Evolutionary conservation across 2,888 invertebrate genomes (phyloP).

Genomic region (Saturnia japonica): DNA sequence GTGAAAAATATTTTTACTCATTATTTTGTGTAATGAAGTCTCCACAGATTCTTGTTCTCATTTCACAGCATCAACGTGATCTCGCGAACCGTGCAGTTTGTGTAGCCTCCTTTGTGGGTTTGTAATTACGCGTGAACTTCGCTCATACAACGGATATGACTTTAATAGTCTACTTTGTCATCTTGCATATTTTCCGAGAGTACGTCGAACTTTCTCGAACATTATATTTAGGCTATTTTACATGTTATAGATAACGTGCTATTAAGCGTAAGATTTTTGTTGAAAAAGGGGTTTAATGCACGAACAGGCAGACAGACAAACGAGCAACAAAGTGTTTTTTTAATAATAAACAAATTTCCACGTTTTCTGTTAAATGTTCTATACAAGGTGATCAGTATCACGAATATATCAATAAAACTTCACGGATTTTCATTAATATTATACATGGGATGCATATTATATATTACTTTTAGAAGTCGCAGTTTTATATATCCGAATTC

Average conservation of each 20-base stretch:
- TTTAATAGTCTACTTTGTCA: constrained; percentile 13
- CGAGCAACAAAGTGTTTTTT: too few relatives aligned
- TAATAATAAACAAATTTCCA: too few relatives aligned
- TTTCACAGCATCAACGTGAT: constrained; percentile 19
- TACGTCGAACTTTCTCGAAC: not conserved
- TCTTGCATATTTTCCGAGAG: not conserved
- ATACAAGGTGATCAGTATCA: too few relatives aligned
- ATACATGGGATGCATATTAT: too few relatives aligned
- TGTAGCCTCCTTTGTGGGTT: constrained; percentile 33
- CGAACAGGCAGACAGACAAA: too few relatives aligned
- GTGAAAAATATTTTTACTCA: not conserved
- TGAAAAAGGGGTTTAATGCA: too few relatives aligned
- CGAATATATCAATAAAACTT: too few relatives aligned
- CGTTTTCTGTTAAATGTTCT: too few relatives aligned
- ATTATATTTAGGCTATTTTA: not conserved
- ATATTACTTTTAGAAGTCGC: too few relatives aligned
- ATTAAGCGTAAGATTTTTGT: too few relatives aligned
- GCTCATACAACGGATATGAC: constrained; percentile 15
- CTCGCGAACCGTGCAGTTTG: constrained; percentile 20
- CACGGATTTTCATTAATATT: too few relatives aligned
- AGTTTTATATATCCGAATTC: too few relatives aligned
- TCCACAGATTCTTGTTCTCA: constrained; percentile 18
- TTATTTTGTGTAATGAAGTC: not conserved
- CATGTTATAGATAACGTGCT: not conserved
- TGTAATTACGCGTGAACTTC: constrained; percentile 35